Evolutionary conservation across 1,140 invertebrate species (phyloP).

Genomic region (Monochamus saltuarius): DNA sequence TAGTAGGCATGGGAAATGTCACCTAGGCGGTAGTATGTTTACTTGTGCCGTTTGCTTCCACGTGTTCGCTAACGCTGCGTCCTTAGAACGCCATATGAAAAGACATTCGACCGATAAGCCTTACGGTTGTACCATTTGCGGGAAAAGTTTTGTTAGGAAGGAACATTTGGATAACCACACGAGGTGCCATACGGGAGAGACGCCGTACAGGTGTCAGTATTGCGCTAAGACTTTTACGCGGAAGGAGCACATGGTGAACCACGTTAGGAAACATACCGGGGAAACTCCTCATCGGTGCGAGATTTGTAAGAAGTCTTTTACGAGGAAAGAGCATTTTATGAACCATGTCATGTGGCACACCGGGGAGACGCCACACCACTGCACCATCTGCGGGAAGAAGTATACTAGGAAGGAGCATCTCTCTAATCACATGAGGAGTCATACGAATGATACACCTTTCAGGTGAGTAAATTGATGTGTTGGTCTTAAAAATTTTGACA

Average conservation of each 20-base stretch:
- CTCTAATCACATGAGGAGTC: conserved; percentile 74
- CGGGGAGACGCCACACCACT: conserved; percentile 73
- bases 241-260: conserved; percentile 68
- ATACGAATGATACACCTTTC: conserved; percentile 58
- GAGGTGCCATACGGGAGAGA: conserved; percentile 82
- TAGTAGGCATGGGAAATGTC: conserved; percentile 77
- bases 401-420: conserved; percentile 77
- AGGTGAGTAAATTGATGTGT: conserved; percentile 27
- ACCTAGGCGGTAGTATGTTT: conserved; percentile 73
- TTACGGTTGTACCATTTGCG: conserved; percentile 78
- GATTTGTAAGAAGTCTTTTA: conserved; percentile 69
- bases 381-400: conserved; percentile 74
- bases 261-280: conserved; percentile 70
- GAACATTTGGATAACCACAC: conserved; percentile 83
- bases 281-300: conserved; percentile 75
- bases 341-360: conserved; percentile 67
- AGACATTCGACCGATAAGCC: conserved; percentile 78
- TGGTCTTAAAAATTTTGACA: too few relatives aligned
- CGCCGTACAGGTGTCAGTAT: conserved; percentile 66
- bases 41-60: conserved; percentile 73
- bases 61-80: conserved; percentile 71
- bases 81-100: conserved; percentile 73
- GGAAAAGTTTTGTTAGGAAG: conserved; percentile 84
- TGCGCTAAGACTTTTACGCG: conserved; percentile 72
- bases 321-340: conserved; percentile 68